Conservation (phyloP, 1,140 invertebrate genomes). For the Drosophila santomea region DNA sequence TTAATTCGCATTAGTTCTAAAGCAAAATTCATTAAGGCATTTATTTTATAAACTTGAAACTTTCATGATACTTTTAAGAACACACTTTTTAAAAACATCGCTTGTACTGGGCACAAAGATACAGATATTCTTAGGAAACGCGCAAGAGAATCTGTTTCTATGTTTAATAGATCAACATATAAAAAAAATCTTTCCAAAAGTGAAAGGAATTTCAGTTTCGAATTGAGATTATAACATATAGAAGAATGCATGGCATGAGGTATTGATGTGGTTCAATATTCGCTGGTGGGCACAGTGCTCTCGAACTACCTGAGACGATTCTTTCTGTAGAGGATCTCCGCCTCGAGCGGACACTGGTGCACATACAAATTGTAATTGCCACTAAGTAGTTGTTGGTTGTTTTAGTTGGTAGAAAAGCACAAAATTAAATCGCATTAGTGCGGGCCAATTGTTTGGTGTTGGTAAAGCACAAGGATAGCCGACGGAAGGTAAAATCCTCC, state of each 20-base stretch:
- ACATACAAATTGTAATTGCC: slow-evolving; percentile 82
- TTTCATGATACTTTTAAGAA: too few species aligned
- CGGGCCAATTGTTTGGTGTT: slow-evolving; percentile 53
- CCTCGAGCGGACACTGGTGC: slow-evolving; percentile 84
- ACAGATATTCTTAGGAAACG: too few species aligned
- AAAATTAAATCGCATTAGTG: slow-evolving; percentile 75
- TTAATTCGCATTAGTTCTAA: too few species aligned
- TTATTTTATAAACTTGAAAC: too few species aligned
- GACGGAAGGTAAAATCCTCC: background rate
- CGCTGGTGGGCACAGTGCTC: slow-evolving; percentile 22
- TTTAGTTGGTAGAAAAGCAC: slow-evolving; percentile 63
- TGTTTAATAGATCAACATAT: background rate
- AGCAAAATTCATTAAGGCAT: too few species aligned
- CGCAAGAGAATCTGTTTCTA: background rate
- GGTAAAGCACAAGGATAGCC: slow-evolving; percentile 60
- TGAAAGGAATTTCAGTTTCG: background rate
- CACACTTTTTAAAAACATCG: too few species aligned
- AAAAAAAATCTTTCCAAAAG: too few species aligned
- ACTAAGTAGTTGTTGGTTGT: slow-evolving; percentile 56
- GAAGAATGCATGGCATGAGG: slow-evolving; percentile 6
- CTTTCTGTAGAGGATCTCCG: slow-evolving; percentile 82
- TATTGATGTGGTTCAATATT: slow-evolving; percentile 10
- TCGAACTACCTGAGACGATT: slow-evolving; percentile 79
- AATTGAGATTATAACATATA: background rate
- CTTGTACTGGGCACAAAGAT: too few species aligned